Conservation (phyloP, 2,888 invertebrate species). For the Drosophila austrosaltans region DNA sequence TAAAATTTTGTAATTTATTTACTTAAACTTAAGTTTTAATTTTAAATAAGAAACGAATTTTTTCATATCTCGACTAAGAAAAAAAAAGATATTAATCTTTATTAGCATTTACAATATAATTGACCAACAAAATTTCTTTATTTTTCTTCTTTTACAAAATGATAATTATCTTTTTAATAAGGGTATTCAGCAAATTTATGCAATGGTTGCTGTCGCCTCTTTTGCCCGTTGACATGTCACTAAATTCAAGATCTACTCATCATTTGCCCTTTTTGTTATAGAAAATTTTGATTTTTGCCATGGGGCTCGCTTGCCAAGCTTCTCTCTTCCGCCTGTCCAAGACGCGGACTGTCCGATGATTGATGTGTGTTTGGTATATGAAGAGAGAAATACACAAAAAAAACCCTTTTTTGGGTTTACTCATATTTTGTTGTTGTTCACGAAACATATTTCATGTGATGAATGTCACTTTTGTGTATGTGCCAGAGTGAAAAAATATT, state of each 20-base stretch:
- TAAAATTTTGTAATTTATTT: too few species aligned
- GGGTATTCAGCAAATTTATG: constrained; percentile 7
- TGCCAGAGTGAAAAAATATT: constrained; percentile 58
- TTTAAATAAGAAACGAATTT: too few species aligned
- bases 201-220: background rate
- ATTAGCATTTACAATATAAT: too few species aligned
- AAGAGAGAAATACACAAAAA: background rate
- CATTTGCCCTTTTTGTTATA: constrained; percentile 49
- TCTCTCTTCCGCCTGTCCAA: constrained; percentile 25
- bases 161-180: background rate
- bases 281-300: constrained; percentile 46
- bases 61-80: too few species aligned
- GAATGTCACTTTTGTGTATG: constrained; percentile 59
- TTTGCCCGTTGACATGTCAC: constrained; percentile 73
- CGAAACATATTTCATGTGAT: constrained; percentile 69
- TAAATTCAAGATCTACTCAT: constrained; percentile 62
- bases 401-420: constrained; percentile 51
- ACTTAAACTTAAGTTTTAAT: too few species aligned
- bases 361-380: constrained; percentile 61
- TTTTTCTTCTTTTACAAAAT: background rate
- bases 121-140: background rate
- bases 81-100: too few species aligned
- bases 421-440: constrained; percentile 32
- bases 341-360: constrained; percentile 51
- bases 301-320: background rate